Conservation (phyloP, 2,797 vertebrate genomes). For the Hoplostethus atlanticus region DNA sequence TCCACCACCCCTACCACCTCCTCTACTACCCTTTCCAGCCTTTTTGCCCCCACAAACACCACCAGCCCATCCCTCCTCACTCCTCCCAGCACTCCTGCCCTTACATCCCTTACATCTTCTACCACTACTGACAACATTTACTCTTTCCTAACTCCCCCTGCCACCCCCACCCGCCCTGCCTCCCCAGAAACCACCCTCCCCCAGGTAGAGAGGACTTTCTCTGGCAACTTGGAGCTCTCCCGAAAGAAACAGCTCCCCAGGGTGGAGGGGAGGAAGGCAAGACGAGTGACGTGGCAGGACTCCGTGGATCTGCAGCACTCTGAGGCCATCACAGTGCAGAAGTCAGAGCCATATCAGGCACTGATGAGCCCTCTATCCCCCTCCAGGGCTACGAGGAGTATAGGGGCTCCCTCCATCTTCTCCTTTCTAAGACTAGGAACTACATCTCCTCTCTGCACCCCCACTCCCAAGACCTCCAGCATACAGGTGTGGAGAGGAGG, state of each 20-base stretch:
- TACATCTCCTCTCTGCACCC: slow-evolving; percentile 28
- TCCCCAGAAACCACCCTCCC: slow-evolving; percentile 39
- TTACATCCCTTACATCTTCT: slow-evolving; percentile 15
- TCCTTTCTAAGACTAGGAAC: slow-evolving; percentile 68
- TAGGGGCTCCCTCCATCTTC: slow-evolving; percentile 71
- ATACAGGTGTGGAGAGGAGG: slow-evolving; percentile 51
- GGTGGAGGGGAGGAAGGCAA: slow-evolving; percentile 56
- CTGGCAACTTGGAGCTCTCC: slow-evolving; percentile 49
- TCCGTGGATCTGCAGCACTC: slow-evolving; percentile 56
- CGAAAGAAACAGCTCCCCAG: slow-evolving; percentile 45
- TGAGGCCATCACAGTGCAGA: slow-evolving; percentile 37
- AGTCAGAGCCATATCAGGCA: slow-evolving; percentile 39
- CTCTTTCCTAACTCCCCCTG: slow-evolving; percentile 62
- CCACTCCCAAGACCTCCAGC: slow-evolving; percentile 42
- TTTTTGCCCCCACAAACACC: not conserved
- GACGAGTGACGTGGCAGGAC: slow-evolving; percentile 72
- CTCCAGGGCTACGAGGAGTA: slow-evolving; percentile 40
- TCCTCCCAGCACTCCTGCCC: slow-evolving; percentile 5
- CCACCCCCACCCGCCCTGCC: slow-evolving; percentile 56
- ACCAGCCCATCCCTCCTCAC: slow-evolving; percentile 19
- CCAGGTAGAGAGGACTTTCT: slow-evolving; percentile 45
- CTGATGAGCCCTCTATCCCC: slow-evolving; percentile 44
- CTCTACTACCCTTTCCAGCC: slow-evolving; percentile 10
- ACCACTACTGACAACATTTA: slow-evolving; percentile 32
- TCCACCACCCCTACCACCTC: not conserved